Evolutionary conservation across 1,140 invertebrate species (phyloP), one percentile per base, ranked within the genome.

Genomic region (Pseudomyrmex gracilis): DNA sequence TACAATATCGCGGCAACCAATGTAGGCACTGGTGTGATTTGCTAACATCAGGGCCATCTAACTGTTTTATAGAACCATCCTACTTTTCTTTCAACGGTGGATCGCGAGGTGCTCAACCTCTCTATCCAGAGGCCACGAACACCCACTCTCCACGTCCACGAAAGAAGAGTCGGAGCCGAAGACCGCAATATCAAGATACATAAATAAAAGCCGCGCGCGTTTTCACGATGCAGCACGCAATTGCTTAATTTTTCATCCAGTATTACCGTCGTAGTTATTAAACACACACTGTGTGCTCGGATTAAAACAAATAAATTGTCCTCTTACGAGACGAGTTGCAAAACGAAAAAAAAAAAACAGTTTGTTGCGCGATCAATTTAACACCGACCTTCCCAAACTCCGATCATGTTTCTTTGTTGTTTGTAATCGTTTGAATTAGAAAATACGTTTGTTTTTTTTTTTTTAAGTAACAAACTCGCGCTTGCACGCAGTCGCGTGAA

Each of bases 41-140:
- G 82, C 85, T 73, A 86, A 83, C 85, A 87, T 87, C 85, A 87
- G 85, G 78, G 86, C 80, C 85, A 86, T 84, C 85, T 86, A 86
- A 87, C 85, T 86, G 86, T 87, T 87, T 87, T 78, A 58, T 84
- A 87, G 85, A 87, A 73, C 60, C 80, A 87, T 87, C 86, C 86
- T 87, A 87, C 86, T 87, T 87, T 86, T 87, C 86, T 71, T 73
- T 58, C 20, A 20, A 83, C 22, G 55, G 70, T 24, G 20, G 58
- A 24, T 73, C 71, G 55, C 73, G 53, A 73, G 86, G 80, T 84
- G 73, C 80, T 87, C 86, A 87, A 87, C 85, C 68, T 22, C 68
- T 22, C 76, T 17, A 51, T 76, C 15, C 22, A n/a, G 17, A n/a
- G n/a, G 43, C 57, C 22, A 57, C 15, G 43, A 34, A 15, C 24